Base-by-base conservation (phyloP, 2,113 vertebrate species). In the Bagarius yarrelli region DNA sequence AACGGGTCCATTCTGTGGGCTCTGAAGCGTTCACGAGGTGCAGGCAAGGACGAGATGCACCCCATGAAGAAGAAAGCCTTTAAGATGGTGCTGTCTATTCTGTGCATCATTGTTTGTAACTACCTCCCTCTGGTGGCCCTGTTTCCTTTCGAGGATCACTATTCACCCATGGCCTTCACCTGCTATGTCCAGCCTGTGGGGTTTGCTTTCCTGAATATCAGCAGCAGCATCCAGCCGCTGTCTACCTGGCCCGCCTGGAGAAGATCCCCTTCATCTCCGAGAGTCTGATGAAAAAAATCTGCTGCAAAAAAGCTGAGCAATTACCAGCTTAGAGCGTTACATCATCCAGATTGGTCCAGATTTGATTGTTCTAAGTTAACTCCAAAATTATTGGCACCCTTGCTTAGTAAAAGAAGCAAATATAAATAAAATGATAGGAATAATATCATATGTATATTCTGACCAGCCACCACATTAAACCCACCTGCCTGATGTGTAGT, bases 31-130 rank as follows among this genome's bases (percentile, higher is more conserved):
- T 93, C 93, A 0, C 84, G 83, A 0, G 71, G 89, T 0, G 82
- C 84, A 5, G 89, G 92, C 5, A 93, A 92, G 79, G 92, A 93
- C 6, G 88, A 91, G 64, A 94, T 94, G 92, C 91, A 93, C 66
- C 93, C 93, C 32, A 91, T 93, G 92, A 93, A 93, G 87, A 92
- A 89, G 85, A 93, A 88, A 30, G 93, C 93, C 30, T 94, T 93
- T 75, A 93, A 91, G 81, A 88, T 84, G 69, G 93, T 94, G 70
- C 90, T 92, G 9, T 92, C 90, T 6, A 90, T 93, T 83, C 87
- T 93, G 18, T 86, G 87, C 57, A 91, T 93, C 52, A 89, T 93
- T 18, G 47, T 93, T n/a, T 88, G 81, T 66, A 92, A 91, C 91
- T 93, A 94, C 86, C 87, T 93, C 69, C 93, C 92, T 4, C 90